A percentile compares a stretch with the other conserved stretches of the same genome.
Evolutionary conservation across 1,140 invertebrate genomes (phyloP).

Genomic region (Megalopta genalis): DNA sequence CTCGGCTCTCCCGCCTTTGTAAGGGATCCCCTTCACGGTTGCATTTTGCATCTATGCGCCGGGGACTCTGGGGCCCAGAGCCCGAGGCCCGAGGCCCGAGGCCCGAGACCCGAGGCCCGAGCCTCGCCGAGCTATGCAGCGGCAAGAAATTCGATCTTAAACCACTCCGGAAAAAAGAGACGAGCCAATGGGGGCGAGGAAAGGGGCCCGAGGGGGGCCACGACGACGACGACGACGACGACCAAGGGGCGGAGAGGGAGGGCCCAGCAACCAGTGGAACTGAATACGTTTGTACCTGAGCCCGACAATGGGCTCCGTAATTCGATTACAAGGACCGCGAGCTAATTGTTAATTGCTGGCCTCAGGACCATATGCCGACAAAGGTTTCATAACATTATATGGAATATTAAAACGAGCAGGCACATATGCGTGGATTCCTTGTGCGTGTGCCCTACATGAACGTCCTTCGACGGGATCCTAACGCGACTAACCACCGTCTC

Average conservation of each 20-base stretch:
- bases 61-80: background rate
- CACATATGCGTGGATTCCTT: conserved; percentile 49
- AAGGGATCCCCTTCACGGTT: conserved; percentile 74
- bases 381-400: conserved; percentile 72
- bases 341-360: conserved; percentile 81
- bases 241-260: too few species aligned
- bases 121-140: conserved; percentile 60
- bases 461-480: conserved; percentile 29
- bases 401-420: conserved; percentile 68
- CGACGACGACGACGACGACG: too few species aligned
- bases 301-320: conserved; percentile 78
- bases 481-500: conserved; percentile 22
- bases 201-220: background rate
- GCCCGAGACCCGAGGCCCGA: conserved; percentile 4
- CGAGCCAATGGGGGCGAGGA: conserved; percentile 61
- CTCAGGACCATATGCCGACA: conserved; percentile 73
- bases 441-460: conserved; percentile 55
- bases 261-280: conserved; percentile 68
- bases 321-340: conserved; percentile 81
- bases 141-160: conserved; percentile 76
- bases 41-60: conserved; percentile 74
- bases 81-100: conserved; percentile 1
- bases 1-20: conserved; percentile 73
- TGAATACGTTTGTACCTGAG: conserved; percentile 79
- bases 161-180: conserved; percentile 61